Conservation (phyloP, 2,113 vertebrate species). For the Nycticebus coucang region DNA sequence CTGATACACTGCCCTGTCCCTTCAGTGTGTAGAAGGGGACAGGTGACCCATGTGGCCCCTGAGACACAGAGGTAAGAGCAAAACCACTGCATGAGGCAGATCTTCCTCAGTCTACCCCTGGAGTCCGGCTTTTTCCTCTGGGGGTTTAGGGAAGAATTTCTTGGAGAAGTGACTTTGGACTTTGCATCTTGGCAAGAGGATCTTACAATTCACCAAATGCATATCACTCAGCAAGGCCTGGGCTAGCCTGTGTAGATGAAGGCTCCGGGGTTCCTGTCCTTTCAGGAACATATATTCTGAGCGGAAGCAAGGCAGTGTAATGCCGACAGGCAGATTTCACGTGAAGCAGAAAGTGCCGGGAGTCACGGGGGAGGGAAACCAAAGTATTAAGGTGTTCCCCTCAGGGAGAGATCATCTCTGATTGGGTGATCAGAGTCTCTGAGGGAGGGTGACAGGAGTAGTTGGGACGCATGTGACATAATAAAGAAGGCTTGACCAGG, state of each 20-base stretch:
- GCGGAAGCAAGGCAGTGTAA: neutral
- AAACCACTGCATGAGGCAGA: neutral
- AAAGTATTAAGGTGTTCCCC: neutral
- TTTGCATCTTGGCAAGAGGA: neutral
- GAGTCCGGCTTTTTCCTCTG: neutral
- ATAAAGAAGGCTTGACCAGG: neutral
- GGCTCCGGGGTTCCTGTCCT: neutral
- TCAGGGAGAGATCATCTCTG: neutral
- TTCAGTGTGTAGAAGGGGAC: neutral
- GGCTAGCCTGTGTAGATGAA: neutral
- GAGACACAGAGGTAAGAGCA: neutral
- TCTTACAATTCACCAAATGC: neutral
- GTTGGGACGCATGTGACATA: neutral
- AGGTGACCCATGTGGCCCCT: neutral
- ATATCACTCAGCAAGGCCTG: neutral
- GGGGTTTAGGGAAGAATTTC: neutral
- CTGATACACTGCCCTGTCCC: neutral
- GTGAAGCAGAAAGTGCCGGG: neutral
- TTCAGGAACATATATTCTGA: neutral
- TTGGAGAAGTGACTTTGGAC: neutral
- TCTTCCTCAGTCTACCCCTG: rapidly evolving
- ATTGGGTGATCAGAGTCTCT: neutral
- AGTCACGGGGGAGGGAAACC: neutral
- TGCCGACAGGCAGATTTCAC: neutral
- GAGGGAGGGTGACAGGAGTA: neutral